phyloP scores from a whole-genome alignment of 2,113 vertebrate genomes.

The Sander vitreus region DNA sequence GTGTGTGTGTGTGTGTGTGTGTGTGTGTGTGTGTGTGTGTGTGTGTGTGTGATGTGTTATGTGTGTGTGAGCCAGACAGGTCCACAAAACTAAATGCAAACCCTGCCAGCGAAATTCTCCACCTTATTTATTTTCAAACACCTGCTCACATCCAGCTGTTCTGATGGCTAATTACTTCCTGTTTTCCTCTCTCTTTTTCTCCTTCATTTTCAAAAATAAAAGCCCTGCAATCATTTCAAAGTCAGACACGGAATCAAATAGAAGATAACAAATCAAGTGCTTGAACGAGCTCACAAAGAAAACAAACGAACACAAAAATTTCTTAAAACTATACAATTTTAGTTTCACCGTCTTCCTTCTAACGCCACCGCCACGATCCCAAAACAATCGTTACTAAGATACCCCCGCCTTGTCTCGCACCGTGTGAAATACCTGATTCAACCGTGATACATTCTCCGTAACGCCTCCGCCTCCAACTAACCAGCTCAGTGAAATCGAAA shows the following conservation, averaged over 20 bases:
- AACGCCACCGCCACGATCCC: background rate
- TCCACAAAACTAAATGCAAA: conserved; percentile 62
- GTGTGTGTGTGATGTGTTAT: conserved; percentile 22
- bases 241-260: conserved; percentile 75
- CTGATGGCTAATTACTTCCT: conserved; percentile 50
- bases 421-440: conserved; percentile 76
- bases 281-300: conserved; percentile 67
- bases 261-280: conserved; percentile 75
- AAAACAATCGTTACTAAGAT: conserved; percentile 66
- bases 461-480: conserved; percentile 34
- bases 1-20: background rate
- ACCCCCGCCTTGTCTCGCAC: conserved; percentile 43
- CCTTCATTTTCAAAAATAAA: conserved; percentile 39
- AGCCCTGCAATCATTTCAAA: conserved; percentile 53
- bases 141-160: conserved; percentile 69
- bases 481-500: conserved; percentile 69
- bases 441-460: conserved; percentile 78
- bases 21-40: conserved; percentile 25
- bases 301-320: conserved; percentile 49
- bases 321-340: conserved; percentile 73
- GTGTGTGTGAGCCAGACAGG: conserved; percentile 47
- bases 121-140: conserved; percentile 39
- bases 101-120: conserved; percentile 60
- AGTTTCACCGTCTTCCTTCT: conserved; percentile 45
- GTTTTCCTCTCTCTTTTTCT: conserved; percentile 17